Base-by-base conservation (phyloP, 2,888 invertebrate genomes). In the Rhabditoides inermis region DNA sequence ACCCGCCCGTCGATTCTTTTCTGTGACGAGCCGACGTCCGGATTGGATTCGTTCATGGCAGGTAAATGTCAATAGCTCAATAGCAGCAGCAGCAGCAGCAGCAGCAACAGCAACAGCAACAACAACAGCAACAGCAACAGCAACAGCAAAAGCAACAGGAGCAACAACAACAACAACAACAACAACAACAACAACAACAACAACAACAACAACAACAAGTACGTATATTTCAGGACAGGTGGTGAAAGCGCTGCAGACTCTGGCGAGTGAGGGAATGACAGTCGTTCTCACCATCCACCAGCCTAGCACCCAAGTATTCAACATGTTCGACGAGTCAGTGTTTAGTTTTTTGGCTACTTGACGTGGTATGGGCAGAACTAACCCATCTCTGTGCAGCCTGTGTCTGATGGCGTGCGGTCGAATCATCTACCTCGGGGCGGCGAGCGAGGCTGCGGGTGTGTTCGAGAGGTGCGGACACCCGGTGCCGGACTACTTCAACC, bases 261-360 rank as follows among this genome's bases (percentile, higher is more conserved):
- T 68, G 32, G 68, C 68, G 1, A 61, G 64, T n/a, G 50, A 84
- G 65, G 90, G 90, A 32, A 90, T 89, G 79, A 91, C 91, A 0
- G 85, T 92, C 46, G 83, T 92, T 22, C 85, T 87, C 71, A 92
- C 92, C 1, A 88, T 94, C 60, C 92, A 92, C 79, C 92, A 94
- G 78, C 92, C 92, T 0, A 88, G 88, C 0, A 90, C 90, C 0
- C 90, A 91, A 77, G 77, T 81, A 20, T 91, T 87, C 76, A 84
- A 86, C 18, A 83, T 90, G 80, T 92, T 92, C 74, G 88, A 90
- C 78, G 87, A 78, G 74, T 79, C 59, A 52, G 63, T 44, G 10
- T 10, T n/a, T 22, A n/a, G n/a, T 18, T 39, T 39, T 18, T 39
- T 40, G 40, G 20, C 7, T 40, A 15, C 7, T n/a, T 40, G 10